Evolutionary conservation across 2,888 invertebrate species (phyloP).

Genomic region (Drosophila neotestacea): DNA sequence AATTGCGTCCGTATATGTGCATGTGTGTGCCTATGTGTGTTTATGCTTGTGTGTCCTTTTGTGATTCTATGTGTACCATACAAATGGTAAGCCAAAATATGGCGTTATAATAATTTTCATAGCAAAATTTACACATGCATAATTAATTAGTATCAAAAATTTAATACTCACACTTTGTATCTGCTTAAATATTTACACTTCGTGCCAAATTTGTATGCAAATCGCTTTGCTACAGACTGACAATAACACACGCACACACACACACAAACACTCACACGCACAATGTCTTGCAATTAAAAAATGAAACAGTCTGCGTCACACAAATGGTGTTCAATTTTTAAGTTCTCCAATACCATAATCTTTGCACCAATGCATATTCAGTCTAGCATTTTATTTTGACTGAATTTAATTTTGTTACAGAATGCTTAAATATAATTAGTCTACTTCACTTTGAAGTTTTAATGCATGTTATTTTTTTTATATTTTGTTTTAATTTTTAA

Average conservation of each 20-base stretch:
- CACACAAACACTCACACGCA: conserved; percentile 40
- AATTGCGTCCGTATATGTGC: conserved; percentile 11
- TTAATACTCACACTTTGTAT: conserved; percentile 84
- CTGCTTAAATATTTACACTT: conserved; percentile 84
- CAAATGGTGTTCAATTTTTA: conserved; percentile 1
- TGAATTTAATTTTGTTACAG: too few species aligned
- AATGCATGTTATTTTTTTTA: too few species aligned
- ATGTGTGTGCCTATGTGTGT: neutral
- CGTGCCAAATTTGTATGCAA: conserved; percentile 84
- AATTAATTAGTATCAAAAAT: conserved; percentile 85
- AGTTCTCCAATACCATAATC: neutral
- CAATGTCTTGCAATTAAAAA: conserved; percentile 78
- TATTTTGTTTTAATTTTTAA: too few species aligned
- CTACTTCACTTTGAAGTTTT: too few species aligned
- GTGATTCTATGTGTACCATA: conserved; percentile 28
- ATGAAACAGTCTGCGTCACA: conserved; percentile 50
- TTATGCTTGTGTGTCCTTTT: conserved; percentile 6
- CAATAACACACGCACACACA: conserved; percentile 59
- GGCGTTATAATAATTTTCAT: conserved; percentile 80
- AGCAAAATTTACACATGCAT: conserved; percentile 84
- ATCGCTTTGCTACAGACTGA: conserved; percentile 82
- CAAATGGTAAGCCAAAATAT: conserved; percentile 70
- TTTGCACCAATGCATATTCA: too few species aligned
- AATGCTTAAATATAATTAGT: too few species aligned
- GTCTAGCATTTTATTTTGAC: too few species aligned